Evolutionary conservation across 64 coral and sea anemone species (phyloP).

Genomic region (Montipora cactus): DNA sequence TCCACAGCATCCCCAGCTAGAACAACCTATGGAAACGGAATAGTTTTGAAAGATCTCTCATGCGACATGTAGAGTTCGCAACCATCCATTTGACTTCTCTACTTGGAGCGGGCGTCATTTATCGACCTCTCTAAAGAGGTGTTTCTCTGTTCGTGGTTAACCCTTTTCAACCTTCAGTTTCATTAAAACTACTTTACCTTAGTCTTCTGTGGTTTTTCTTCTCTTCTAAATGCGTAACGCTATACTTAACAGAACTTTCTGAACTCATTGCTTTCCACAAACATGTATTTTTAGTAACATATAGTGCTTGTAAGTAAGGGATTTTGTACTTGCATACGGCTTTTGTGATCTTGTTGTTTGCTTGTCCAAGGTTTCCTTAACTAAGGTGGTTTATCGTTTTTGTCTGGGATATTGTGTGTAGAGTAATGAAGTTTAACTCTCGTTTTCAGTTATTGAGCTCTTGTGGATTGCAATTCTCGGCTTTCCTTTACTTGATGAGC

Average conservation of each 20-base stretch:
- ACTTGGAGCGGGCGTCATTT: not conserved
- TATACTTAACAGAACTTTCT: not conserved
- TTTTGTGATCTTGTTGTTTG: no score
- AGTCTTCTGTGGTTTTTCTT: not conserved
- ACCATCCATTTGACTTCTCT: no score
- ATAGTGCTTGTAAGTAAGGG: not conserved
- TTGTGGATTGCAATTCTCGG: no score
- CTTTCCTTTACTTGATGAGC: no score
- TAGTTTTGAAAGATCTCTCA: not conserved
- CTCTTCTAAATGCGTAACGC: not conserved
- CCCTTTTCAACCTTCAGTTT: not conserved
- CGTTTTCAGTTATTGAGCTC: no score
- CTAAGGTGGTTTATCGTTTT: not conserved
- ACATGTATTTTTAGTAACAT: not conserved
- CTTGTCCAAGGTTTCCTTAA: not conserved
- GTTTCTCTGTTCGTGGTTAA: not conserved
- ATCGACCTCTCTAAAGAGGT: not conserved
- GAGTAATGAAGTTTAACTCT: no score
- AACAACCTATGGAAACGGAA: slow-evolving; percentile 58
- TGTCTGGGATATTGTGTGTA: no score
- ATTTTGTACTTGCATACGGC: no score
- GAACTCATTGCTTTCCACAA: not conserved
- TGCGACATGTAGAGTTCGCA: not conserved
- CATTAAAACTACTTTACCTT: not conserved
- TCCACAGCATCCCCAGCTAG: slow-evolving; percentile 17